These are phyloP conservation scores for Nyctibius bracteatus DNA, from an alignment of 2,113 vertebrate genomes.

Conservation along the genomic window DNA sequence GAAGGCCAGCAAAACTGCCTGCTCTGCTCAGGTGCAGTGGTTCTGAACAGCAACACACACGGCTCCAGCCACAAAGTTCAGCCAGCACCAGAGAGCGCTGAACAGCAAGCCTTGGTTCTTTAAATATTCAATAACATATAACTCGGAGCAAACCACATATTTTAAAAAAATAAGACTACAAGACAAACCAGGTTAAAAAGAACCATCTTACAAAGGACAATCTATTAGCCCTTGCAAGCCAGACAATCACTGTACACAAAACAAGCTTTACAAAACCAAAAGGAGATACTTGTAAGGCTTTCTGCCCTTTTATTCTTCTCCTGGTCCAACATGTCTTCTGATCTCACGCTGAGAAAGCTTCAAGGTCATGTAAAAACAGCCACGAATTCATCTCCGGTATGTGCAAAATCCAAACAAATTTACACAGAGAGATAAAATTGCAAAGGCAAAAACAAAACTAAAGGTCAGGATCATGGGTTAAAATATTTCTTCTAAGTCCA, in stretches of 20 bases:
- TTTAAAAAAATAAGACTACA: neutral
- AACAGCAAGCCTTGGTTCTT: neutral
- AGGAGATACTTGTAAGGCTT: neutral
- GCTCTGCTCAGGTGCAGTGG: neutral
- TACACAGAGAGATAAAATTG: neutral
- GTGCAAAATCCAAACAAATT: slow-evolving; percentile 7
- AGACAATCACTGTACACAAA: neutral
- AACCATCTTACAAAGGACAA: neutral
- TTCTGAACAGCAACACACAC: neutral
- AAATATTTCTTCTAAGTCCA: neutral
- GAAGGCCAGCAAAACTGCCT: neutral
- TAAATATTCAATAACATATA: neutral
- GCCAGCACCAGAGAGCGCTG: neutral
- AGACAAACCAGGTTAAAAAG: neutral
- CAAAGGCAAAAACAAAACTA: neutral
- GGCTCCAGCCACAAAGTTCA: neutral
- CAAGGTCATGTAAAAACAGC: neutral
- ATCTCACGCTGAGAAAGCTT: neutral
- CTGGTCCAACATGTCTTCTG: neutral
- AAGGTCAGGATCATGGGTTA: neutral
- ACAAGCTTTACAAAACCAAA: neutral
- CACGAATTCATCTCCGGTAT: neutral
- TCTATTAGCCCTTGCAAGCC: neutral
- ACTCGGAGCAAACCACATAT: neutral
- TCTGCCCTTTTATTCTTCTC: slow-evolving; percentile 23